A percentile compares a stretch with the other conserved stretches of the same genome.
phyloP scores from a whole-genome alignment of 2,113 vertebrate genomes.

The Rousettus leschenaultii region DNA sequence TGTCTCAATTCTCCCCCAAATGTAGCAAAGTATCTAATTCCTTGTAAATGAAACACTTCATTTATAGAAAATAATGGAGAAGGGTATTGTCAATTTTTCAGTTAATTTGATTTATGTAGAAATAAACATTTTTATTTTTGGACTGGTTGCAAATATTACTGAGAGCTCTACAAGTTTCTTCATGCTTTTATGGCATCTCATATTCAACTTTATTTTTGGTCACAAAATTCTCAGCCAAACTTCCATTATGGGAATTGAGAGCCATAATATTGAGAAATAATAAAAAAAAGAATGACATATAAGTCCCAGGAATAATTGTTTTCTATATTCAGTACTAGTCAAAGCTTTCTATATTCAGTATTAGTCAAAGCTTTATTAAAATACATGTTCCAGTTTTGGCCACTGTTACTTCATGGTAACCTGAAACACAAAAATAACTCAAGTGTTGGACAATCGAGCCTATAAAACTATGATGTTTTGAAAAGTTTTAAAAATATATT shows the following conservation, averaged over 20 bases:
- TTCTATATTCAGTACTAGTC: neutral
- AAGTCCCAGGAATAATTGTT: slow-evolving; percentile 1
- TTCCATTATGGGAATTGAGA: slow-evolving; percentile 39
- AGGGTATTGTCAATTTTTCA: neutral
- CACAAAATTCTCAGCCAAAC: slow-evolving; percentile 21
- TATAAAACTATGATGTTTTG: neutral
- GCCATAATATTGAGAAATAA: slow-evolving; percentile 42
- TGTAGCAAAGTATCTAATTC: neutral
- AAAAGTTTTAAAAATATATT: neutral
- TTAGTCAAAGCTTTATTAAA: slow-evolving; percentile 38
- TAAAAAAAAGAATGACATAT: slow-evolving; percentile 21
- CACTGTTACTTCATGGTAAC: neutral
- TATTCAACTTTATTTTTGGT: slow-evolving; percentile 48
- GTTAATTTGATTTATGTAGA: neutral
- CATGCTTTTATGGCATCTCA: neutral
- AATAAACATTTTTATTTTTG: slow-evolving; percentile 37
- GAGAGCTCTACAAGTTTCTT: neutral
- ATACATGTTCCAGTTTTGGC: neutral
- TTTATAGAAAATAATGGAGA: neutral
- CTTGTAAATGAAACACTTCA: neutral
- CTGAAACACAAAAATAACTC: neutral
- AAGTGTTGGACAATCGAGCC: neutral
- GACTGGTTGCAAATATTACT: neutral
- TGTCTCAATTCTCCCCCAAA: neutral
- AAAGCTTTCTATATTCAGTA: neutral